phyloP scores from a whole-genome alignment of 92 coral and sea anemone species.

The Micromussa lordhowensis region DNA sequence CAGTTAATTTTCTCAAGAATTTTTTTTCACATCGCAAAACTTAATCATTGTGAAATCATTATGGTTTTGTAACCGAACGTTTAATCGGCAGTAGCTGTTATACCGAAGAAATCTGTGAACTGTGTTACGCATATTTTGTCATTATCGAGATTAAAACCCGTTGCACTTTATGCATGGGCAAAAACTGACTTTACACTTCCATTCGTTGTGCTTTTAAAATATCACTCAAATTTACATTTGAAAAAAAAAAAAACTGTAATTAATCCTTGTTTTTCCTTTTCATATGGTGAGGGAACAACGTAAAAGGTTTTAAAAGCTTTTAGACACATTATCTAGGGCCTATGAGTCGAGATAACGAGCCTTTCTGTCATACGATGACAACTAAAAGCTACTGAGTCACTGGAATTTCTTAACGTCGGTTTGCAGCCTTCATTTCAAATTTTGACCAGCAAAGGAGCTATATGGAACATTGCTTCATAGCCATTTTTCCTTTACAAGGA shows the following conservation, averaged over 20 bases:
- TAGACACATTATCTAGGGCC: background rate
- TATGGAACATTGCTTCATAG: too few relatives aligned
- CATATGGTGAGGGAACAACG: background rate
- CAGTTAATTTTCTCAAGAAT: background rate
- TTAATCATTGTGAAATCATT: background rate
- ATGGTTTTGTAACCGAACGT: background rate
- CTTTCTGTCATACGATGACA: background rate
- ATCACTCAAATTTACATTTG: background rate
- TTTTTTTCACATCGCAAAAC: background rate
- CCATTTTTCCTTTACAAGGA: too few relatives aligned
- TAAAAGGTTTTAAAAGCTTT: background rate
- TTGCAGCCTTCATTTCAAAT: too few relatives aligned
- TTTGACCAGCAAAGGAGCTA: too few relatives aligned
- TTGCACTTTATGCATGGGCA: background rate
- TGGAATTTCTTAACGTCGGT: too few relatives aligned
- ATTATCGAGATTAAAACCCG: background rate
- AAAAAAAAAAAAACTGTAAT: background rate
- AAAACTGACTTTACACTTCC: background rate
- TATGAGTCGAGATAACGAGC: background rate
- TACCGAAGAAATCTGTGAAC: background rate
- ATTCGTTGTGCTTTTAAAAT: background rate
- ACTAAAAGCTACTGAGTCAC: too few relatives aligned
- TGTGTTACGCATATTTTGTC: too few relatives aligned
- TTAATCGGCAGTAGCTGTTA: background rate
- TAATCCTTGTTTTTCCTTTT: background rate